Conservation (phyloP, 2,113 vertebrate genomes). For the Alouatta palliata region DNA sequence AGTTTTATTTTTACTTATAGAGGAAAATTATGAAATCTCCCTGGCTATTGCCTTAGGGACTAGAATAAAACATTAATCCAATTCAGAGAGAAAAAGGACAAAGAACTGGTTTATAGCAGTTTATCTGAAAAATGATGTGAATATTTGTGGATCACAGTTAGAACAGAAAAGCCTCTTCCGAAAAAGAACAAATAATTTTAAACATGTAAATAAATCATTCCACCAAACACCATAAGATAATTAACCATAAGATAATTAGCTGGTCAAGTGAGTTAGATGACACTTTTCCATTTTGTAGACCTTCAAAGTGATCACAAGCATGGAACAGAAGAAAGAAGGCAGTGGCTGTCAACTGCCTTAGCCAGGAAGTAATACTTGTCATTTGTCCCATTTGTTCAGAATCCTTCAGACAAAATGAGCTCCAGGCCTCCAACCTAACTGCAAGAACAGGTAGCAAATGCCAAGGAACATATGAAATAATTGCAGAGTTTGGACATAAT, state of each 20-base stretch:
- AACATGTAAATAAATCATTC: background rate
- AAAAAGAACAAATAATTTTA: background rate
- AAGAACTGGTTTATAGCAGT: background rate
- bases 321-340: background rate
- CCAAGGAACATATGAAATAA: too few relatives aligned
- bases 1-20: background rate
- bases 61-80: background rate
- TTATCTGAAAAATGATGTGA: background rate
- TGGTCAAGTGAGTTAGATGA: background rate
- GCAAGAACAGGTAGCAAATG: background rate
- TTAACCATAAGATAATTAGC: background rate
- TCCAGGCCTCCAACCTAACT: background rate
- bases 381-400: background rate
- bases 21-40: background rate
- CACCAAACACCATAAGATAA: background rate
- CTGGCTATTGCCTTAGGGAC: background rate
- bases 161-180: background rate
- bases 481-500: background rate
- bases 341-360: background rate
- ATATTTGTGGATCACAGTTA: background rate
- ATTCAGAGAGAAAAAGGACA: background rate
- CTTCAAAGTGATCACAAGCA: background rate
- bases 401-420: background rate
- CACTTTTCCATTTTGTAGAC: background rate
- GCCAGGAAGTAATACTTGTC: background rate